Percentiles rank a stretch among this genome's conserved stretches.
Conservation (phyloP, 2,113 vertebrate genomes). For the Daphoenositta chrysoptera region DNA sequence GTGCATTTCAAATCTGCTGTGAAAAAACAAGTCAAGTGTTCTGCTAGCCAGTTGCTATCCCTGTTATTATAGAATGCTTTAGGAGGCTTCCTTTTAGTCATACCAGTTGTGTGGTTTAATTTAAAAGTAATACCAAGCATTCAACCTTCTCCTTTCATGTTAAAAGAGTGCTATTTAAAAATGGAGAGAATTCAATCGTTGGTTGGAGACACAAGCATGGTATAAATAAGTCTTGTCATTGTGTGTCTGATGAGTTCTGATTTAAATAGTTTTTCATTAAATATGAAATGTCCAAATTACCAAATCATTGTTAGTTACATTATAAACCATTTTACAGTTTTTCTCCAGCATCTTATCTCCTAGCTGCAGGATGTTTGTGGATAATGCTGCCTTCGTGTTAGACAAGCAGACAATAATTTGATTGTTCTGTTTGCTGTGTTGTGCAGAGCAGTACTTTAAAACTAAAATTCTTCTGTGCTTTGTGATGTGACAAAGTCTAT, state of each 20-base stretch:
- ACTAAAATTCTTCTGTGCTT: slow-evolving; percentile 63
- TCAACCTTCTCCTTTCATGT: slow-evolving; percentile 62
- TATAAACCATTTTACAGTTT: slow-evolving; percentile 86
- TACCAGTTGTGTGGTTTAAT: slow-evolving; percentile 48
- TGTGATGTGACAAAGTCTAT: slow-evolving; percentile 63
- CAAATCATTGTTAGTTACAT: slow-evolving; percentile 85
- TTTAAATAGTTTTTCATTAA: slow-evolving; percentile 84
- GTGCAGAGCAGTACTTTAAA: slow-evolving; percentile 64
- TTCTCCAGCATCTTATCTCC: slow-evolving; percentile 79
- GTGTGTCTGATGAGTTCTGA: slow-evolving; percentile 71
- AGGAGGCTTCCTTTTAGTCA: slow-evolving; percentile 31
- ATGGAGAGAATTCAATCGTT: slow-evolving; percentile 60
- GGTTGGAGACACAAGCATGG: neutral
- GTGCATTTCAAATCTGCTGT: slow-evolving; percentile 26
- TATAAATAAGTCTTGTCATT: slow-evolving; percentile 46
- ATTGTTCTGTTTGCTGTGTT: slow-evolving; percentile 64
- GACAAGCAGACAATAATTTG: slow-evolving; percentile 76
- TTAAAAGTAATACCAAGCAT: slow-evolving; percentile 59
- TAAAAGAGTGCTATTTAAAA: slow-evolving; percentile 79
- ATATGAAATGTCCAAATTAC: slow-evolving; percentile 82
- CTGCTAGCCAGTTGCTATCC: neutral
- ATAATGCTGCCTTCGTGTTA: slow-evolving; percentile 75
- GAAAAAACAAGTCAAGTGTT: slow-evolving; percentile 44
- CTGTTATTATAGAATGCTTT: slow-evolving; percentile 5
- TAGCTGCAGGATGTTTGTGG: slow-evolving; percentile 77